Base-by-base conservation (phyloP, 2,113 vertebrate genomes). In the Ictidomys tridecemlineatus region DNA sequence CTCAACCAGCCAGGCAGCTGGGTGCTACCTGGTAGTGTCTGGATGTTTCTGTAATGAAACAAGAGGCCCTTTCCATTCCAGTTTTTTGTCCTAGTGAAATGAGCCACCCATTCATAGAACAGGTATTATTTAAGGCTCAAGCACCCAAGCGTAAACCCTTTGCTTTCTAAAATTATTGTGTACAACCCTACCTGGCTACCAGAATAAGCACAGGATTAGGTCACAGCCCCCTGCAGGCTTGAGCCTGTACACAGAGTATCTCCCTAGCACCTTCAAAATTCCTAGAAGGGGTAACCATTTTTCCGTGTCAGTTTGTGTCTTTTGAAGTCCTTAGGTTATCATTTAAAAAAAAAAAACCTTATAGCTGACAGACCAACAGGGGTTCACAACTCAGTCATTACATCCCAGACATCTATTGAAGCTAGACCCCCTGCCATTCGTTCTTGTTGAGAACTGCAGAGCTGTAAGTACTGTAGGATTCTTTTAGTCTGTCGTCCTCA, bases 321-420 rank as follows among this genome's bases (percentile, higher is more conserved):
- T 63, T 84, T 67, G 26, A 18, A 61, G 26, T 39, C 16, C 37
- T 76, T 76, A 26, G 42, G 13, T 10, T 39, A 37, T 28, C 67
- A 77, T 69, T 69, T 17, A 89, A 61, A 91, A 89, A 61, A 91
- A 22, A 91, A 28, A 93, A 61, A 88, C 24, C 79, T 17, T n/a
- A n/a, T 61, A 69, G 63, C 7, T 56, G 39, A 39, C 17, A 53
- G 37, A 65, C 18, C 51, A 91, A 1, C 10, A 79, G 37, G 37
- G 18, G 16, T 39, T 80, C 79, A 51, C 30, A 67, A 14, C 37
- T 76, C 82, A 24, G 65, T 30, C 53, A 14, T 18, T 32, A 1
- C 4, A 26, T 39, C 39, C 56, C 86, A 91, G 34, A 12, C 37
- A 10, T 13, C 91, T 77, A 8, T 70, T 26, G 10, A 88, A 48